A percentile compares a stretch with the other conserved stretches of the same genome.
Evolutionary conservation across 2,888 invertebrate genomes (phyloP).

Genomic region (Cantharis flavilabris): DNA sequence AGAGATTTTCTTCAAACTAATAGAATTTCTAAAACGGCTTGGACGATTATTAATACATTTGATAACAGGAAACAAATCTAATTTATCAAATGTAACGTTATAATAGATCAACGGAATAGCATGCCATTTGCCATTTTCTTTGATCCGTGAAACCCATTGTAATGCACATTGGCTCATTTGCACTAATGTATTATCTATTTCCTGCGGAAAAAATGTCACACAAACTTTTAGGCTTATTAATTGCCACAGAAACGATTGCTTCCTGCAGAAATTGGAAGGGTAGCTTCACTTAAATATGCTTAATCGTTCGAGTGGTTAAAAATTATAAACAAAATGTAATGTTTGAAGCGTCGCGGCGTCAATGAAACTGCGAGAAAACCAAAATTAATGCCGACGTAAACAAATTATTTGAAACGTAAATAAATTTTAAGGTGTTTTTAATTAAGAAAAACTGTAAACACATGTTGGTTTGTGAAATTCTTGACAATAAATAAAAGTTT

Average conservation of each 20-base stretch:
- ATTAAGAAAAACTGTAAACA: background rate
- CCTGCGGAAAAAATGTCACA: slow-evolving; percentile 27
- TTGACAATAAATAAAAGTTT: background rate
- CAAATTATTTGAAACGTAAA: slow-evolving; percentile 11
- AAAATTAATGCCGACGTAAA: background rate
- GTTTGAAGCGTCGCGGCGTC: background rate
- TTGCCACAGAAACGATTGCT: slow-evolving; percentile 17
- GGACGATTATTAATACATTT: background rate
- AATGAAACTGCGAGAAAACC: background rate
- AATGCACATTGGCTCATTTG: slow-evolving; percentile 19
- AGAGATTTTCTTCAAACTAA: background rate
- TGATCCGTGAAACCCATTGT: slow-evolving; percentile 8
- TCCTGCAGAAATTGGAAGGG: slow-evolving; percentile 13
- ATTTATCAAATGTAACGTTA: slow-evolving; percentile 19
- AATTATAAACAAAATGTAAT: background rate
- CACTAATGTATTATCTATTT: slow-evolving; percentile 29
- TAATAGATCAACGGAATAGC: slow-evolving; percentile 14
- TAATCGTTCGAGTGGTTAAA: background rate
- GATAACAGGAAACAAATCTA: slow-evolving; percentile 10
- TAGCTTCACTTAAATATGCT: background rate
- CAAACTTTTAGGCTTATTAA: slow-evolving; percentile 12
- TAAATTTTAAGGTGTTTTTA: background rate
- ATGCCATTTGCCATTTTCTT: background rate
- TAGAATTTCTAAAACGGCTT: background rate
- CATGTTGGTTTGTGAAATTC: background rate